These are phyloP conservation scores for Nansenia antarctica DNA, from an alignment of 2,113 vertebrate species.

Conservation along the genomic window DNA sequence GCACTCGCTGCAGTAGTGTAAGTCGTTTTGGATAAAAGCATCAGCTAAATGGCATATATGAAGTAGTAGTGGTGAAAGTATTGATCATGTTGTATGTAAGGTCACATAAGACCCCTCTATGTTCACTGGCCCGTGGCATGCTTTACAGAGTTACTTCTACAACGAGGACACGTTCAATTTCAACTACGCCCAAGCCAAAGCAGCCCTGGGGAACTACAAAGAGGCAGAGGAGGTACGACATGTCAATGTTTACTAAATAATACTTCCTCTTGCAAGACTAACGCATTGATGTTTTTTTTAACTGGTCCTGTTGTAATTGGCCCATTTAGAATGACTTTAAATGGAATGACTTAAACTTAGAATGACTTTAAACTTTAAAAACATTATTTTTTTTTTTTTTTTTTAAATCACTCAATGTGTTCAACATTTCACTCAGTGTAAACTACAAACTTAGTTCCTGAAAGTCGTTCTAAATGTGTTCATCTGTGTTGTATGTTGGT, in stretches of 20 bases:
- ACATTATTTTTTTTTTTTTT: not conserved
- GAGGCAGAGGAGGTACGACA: slow-evolving; percentile 89
- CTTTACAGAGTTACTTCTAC: slow-evolving; percentile 90
- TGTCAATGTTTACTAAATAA: not conserved
- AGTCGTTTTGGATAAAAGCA: too few relatives aligned
- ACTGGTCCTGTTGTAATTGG: not conserved
- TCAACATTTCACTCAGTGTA: too few relatives aligned
- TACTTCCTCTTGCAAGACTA: not conserved
- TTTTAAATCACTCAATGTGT: too few relatives aligned
- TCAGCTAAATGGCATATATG: too few relatives aligned
- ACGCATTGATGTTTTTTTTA: not conserved
- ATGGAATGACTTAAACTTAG: too few relatives aligned
- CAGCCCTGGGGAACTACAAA: slow-evolving; percentile 87
- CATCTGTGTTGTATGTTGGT: slow-evolving; percentile 11
- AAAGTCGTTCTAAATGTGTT: slow-evolving; percentile 21
- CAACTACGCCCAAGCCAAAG: slow-evolving; percentile 98
- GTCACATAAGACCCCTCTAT: too few relatives aligned
- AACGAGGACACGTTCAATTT: slow-evolving; percentile 97
- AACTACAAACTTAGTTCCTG: too few relatives aligned
- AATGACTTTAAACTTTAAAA: too few relatives aligned
- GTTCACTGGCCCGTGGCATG: slow-evolving; percentile 27
- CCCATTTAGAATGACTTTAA: too few relatives aligned
- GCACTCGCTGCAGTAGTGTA: too few relatives aligned
- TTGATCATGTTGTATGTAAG: too few relatives aligned
- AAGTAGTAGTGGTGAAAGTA: too few relatives aligned